Conservation (phyloP, 1,140 invertebrate species). For the Diachasmimorpha longicaudata region DNA sequence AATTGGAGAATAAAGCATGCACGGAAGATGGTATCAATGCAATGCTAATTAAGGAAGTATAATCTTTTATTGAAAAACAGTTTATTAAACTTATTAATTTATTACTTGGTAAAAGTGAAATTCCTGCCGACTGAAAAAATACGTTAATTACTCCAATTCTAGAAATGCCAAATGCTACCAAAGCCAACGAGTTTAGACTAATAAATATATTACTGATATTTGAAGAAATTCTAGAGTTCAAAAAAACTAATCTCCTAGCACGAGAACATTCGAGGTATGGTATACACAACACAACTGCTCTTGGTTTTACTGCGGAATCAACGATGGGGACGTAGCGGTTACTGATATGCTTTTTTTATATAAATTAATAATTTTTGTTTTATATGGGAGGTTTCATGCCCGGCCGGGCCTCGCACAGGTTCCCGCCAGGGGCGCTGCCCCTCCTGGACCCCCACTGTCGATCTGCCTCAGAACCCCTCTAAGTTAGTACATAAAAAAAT, state of each 20-base stretch:
- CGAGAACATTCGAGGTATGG: conserved; percentile 25
- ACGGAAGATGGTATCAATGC: not conserved
- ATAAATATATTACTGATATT: conserved; percentile 33
- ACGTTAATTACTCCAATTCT: conserved; percentile 31
- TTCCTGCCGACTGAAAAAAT: conserved; percentile 32
- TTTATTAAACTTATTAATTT: conserved; percentile 25
- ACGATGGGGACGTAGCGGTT: no score
- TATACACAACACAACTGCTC: no score
- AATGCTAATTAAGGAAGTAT: not conserved
- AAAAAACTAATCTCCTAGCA: conserved; percentile 19
- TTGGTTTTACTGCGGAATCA: no score
- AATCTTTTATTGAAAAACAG: not conserved
- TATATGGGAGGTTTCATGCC: no score
- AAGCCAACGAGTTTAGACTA: conserved; percentile 30
- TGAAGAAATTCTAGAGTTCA: conserved; percentile 36
- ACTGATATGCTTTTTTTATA: no score
- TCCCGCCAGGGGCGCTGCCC: no score
- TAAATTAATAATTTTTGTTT: no score
- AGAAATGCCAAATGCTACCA: conserved; percentile 31
- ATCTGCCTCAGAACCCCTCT: no score
- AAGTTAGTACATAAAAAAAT: no score
- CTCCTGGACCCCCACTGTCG: no score
- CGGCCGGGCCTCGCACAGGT: no score
- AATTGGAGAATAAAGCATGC: not conserved
- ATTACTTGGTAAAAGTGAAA: conserved; percentile 13